These are phyloP conservation scores for Otis tarda DNA, from an alignment of 2,113 vertebrate genomes.

Conservation along the genomic window DNA sequence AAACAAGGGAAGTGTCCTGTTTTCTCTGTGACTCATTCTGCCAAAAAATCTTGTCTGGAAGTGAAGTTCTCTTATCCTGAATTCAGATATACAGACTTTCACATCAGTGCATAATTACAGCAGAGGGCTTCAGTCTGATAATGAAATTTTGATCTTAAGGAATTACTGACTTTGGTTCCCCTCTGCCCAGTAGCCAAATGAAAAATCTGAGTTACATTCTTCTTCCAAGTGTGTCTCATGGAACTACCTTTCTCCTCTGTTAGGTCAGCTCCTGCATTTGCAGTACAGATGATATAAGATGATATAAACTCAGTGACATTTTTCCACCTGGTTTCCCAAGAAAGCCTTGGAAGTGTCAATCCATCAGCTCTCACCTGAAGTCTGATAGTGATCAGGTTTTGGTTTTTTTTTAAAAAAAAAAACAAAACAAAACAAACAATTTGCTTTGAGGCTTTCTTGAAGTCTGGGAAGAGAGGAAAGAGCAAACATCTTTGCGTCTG, in stretches of 20 bases:
- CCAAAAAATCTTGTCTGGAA: neutral
- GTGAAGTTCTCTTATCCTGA: neutral
- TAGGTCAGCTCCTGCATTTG: neutral
- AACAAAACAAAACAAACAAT: too few species aligned
- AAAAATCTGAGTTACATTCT: neutral
- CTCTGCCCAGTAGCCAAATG: neutral
- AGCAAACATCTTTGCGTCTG: neutral
- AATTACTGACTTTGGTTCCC: neutral
- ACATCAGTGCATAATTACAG: neutral
- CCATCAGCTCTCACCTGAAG: neutral
- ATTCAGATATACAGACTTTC: neutral
- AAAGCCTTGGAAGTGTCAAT: neutral
- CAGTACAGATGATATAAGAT: neutral
- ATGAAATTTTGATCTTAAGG: neutral
- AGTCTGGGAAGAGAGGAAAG: neutral
- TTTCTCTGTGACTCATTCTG: neutral
- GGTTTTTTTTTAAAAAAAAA: neutral
- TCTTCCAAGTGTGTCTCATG: neutral
- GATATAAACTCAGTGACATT: constrained; percentile 7
- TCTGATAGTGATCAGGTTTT: neutral
- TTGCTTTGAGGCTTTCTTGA: neutral
- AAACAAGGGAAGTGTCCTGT: neutral
- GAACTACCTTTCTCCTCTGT: neutral
- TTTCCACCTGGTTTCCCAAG: constrained; percentile 14
- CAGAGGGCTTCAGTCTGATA: neutral